Conservation (phyloP, 2,888 invertebrate genomes). For the Diabrotica balteata region DNA sequence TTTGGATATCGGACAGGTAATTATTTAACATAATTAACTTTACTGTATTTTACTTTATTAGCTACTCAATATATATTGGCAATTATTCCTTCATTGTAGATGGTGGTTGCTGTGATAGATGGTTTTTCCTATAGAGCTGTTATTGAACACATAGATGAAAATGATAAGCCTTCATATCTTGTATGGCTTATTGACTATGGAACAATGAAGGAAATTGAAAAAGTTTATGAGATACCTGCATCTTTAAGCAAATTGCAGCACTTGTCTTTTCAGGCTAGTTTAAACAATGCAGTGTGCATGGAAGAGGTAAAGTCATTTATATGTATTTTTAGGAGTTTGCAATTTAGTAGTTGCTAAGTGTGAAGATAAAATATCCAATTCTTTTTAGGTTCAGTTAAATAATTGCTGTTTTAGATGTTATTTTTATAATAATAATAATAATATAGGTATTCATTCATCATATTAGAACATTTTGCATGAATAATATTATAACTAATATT, state of each 20-base stretch:
- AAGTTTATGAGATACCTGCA: conserved; percentile 43
- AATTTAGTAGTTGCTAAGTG: too few species aligned
- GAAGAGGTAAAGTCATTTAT: conserved; percentile 36
- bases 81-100: too few species aligned
- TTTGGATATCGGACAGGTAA: conserved; percentile 39
- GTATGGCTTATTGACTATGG: conserved; percentile 52
- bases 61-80: conserved; percentile 16
- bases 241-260: conserved; percentile 35
- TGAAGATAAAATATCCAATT: too few species aligned
- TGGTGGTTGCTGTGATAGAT: conserved; percentile 36
- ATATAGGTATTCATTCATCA: too few species aligned
- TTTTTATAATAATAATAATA: too few species aligned
- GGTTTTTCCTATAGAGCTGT: conserved; percentile 40
- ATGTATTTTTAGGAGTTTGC: too few species aligned
- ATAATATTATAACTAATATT: too few species aligned
- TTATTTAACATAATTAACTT: not conserved
- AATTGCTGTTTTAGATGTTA: too few species aligned
- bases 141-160: conserved; percentile 32
- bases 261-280: conserved; percentile 43
- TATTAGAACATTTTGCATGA: too few species aligned
- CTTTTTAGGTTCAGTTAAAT: too few species aligned
- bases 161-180: conserved; percentile 18
- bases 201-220: conserved; percentile 33
- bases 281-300: conserved; percentile 47
- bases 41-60: conserved; percentile 6